Evolutionary conservation across 92 coral and sea anemone genomes (phyloP), one percentile per base, ranked within the genome.

Genomic region (Porites cylindrica): DNA sequence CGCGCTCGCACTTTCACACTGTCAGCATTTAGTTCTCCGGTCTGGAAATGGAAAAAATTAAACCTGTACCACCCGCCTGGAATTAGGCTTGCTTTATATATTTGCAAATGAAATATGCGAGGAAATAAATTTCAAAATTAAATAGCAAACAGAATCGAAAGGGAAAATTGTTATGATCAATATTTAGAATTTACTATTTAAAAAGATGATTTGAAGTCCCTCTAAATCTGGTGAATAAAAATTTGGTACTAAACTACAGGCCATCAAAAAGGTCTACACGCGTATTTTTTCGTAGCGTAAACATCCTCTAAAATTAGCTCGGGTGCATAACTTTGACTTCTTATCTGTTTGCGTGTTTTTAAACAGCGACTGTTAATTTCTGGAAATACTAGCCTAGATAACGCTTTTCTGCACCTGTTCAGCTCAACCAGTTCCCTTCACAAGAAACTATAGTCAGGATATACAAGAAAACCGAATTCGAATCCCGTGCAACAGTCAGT

Each of bases 31-130:
- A 38, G 47, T 38, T 38, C 47, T 38, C 47, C 47, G 47, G 47
- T 4, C 47, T 38, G 47, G 47, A 38, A 38, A 4, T 38, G 47
- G 47, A 38, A 38, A 38, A 38, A 38, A 38, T 38, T 38, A 38
- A 4, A 61, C 58, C 82, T 11, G 82, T 47, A n/a, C 82, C 82
- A 38, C 70, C 82, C 56, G 58, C 70, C n/a, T 61, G 38, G 1
- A 11, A 8, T 29, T 29, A 26, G 1, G 47, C 47, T 38, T 38
- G 47, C 47, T 38, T 38, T 4, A 38, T 4, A 38, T 38, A 38
- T 38, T 60, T 60, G 23, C 23, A 10, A 11, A 18, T 38, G 10
- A n/a, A 8, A 20, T n/a, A 7, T 1, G 80, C 82, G 71, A 66
- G 29, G 6, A n/a, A 61, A 18, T 29, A 8, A 29, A 71, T 66